Percentiles rank a stretch among this genome's conserved stretches.
These are phyloP conservation scores for Hipparchia semele DNA, from an alignment of 2,888 invertebrate species.

Conservation along the genomic window DNA sequence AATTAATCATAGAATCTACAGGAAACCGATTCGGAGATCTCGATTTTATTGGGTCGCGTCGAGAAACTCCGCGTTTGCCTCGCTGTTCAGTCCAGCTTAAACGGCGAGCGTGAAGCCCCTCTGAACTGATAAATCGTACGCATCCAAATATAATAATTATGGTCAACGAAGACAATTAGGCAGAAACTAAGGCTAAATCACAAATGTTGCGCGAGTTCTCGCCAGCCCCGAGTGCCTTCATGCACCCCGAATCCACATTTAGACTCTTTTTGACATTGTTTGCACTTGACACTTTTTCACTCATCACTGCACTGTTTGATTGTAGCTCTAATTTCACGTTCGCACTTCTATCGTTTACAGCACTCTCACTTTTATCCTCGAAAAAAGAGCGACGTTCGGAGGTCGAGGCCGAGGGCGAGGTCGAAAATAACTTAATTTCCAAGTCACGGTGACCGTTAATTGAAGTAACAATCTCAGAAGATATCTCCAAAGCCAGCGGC, in stretches of 20 bases:
- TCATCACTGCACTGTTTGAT: slow-evolving; percentile 74
- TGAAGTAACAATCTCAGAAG: slow-evolving; percentile 90
- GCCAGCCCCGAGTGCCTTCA: slow-evolving; percentile 59
- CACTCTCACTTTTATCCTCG: slow-evolving; percentile 80
- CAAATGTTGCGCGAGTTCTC: slow-evolving; percentile 72
- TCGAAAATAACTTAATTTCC: slow-evolving; percentile 90
- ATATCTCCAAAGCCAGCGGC: slow-evolving; percentile 85
- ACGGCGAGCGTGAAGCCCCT: slow-evolving; percentile 72
- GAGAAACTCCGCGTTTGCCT: slow-evolving; percentile 76
- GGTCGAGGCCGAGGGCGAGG: slow-evolving; percentile 79
- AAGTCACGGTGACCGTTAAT: slow-evolving; percentile 90
- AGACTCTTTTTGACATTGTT: slow-evolving; percentile 68
- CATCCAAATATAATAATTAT: slow-evolving; percentile 54
- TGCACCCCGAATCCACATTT: slow-evolving; percentile 68
- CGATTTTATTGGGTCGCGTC: slow-evolving; percentile 69
- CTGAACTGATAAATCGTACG: slow-evolving; percentile 62
- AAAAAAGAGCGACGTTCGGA: slow-evolving; percentile 76
- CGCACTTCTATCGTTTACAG: slow-evolving; percentile 67
- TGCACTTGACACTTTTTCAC: slow-evolving; percentile 65
- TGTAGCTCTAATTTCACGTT: slow-evolving; percentile 64
- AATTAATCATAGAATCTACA: slow-evolving; percentile 81
- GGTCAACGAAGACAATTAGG: slow-evolving; percentile 65
- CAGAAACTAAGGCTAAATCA: slow-evolving; percentile 82
- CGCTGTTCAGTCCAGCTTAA: slow-evolving; percentile 81
- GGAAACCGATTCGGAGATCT: slow-evolving; percentile 83